Base-by-base conservation (phyloP, 2,888 invertebrate genomes). In the Laothoe populi region DNA sequence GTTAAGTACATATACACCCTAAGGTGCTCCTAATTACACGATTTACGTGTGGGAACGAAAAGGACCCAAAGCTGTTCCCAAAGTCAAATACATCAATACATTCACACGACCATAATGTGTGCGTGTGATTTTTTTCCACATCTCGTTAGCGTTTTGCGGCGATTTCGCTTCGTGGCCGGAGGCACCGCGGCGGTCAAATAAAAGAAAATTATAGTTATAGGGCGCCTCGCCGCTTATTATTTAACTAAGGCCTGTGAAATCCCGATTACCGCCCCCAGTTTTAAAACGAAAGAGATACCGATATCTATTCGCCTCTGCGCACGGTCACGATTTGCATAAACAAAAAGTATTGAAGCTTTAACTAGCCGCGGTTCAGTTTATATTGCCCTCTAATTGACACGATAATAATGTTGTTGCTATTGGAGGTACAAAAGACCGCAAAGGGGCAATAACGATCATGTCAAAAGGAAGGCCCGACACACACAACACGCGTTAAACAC, bases 401-500 rank as follows among this genome's bases (percentile, higher is more conserved):
- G 82, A 88, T 90, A 90, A 90, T 88, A 88, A 89, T 87, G 86
- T 87, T 89, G 88, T 90, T 86, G 87, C 83, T 82, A 82, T 83
- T 79, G 82, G 81, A 78, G 82, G 77, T 84, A 90, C 90, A 88
- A 88, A 89, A 87, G 88, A 87, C 90, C 90, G 88, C 90, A 86
- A 83, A 90, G 88, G 83, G 85, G 84, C 83, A 84, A 88, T 92
- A 90, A 91, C 87, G 88, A 90, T 88, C 88, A 86, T 90, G 91
- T 92, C 91, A 90, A 91, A 92, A 90, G 85, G 87, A 86, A 87
- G 90, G 88, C 73, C 91, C 92, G 91, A 89, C 92, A 87, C 86
- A 89, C 80, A 82, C 84, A 88, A 88, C 90, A 86, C 87, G 91
- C 91, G 92, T 91, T 90, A 92, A 92, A 90, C 92, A 92, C 86